phyloP scores from a whole-genome alignment of 1,140 invertebrate genomes.

The Panagrolaimus sp. region DNA sequence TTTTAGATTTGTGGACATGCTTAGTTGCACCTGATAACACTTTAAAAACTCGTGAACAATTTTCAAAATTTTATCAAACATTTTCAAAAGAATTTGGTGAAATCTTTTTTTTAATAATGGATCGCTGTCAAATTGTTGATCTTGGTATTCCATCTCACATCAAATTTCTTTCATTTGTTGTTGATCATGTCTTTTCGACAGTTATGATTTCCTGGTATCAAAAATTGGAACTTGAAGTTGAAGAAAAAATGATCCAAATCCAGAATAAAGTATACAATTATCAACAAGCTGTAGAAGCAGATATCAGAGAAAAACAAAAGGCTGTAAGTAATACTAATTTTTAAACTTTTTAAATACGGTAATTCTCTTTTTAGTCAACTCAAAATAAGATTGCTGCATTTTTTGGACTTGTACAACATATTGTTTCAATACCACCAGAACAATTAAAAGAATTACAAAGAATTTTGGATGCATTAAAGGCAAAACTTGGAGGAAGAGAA shows the following conservation, averaged over 20 bases:
- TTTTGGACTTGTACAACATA: not conserved
- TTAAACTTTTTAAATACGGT: not conserved
- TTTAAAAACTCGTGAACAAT: not conserved
- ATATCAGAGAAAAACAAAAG: not conserved
- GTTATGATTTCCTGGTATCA: not conserved
- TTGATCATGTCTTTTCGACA: not conserved
- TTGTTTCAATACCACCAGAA: not conserved
- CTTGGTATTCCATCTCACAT: not conserved
- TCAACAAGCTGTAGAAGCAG: not conserved
- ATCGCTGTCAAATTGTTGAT: not conserved
- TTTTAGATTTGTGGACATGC: constrained; percentile 6
- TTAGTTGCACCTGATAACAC: not conserved
- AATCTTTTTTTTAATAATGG: not conserved
- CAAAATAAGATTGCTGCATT: not conserved
- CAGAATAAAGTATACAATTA: not conserved
- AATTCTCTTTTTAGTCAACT: not conserved
- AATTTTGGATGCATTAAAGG: not conserved
- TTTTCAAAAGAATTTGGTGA: not conserved
- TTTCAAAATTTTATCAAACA: not conserved
- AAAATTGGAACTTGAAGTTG: not conserved
- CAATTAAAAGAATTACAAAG: not conserved
- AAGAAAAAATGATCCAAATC: not conserved
- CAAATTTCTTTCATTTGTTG: not conserved
- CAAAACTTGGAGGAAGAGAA: too few relatives aligned
- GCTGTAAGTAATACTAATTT: not conserved